Conservation (phyloP, 1,140 invertebrate species). For the Lithobius niger region DNA sequence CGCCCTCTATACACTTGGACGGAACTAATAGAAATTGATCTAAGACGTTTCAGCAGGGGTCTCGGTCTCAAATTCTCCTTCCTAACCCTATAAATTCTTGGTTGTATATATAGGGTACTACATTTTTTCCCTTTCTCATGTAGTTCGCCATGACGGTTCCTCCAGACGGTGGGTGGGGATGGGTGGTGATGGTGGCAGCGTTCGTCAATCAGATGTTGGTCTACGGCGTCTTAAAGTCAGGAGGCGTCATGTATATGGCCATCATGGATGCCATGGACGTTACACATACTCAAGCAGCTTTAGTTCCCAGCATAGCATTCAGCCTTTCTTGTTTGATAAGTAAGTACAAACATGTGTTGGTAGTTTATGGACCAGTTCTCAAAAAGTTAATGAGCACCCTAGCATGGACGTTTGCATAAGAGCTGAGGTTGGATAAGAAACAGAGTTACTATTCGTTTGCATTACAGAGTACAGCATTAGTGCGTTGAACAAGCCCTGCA, state of each 20-base stretch:
- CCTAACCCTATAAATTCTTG: too few species aligned
- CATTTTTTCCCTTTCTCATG: too few species aligned
- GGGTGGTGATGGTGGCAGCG: slow-evolving; percentile 5
- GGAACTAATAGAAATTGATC: too few species aligned
- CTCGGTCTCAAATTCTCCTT: too few species aligned
- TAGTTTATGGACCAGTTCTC: slow-evolving; percentile 7
- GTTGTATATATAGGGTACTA: too few species aligned
- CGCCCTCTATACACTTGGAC: too few species aligned
- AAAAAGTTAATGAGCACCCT: too few species aligned
- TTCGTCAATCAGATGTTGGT: not conserved
- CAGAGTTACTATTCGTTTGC: not conserved
- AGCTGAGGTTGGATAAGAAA: not conserved
- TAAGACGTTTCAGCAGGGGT: too few species aligned
- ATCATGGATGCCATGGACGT: slow-evolving; percentile 12
- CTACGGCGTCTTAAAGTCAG: slow-evolving; percentile 12
- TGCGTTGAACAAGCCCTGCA: too few species aligned
- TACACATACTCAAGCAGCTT: slow-evolving; percentile 15
- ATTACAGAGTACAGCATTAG: too few species aligned
- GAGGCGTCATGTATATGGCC: slow-evolving; percentile 15
- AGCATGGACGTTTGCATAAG: too few species aligned
- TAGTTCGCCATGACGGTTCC: not conserved
- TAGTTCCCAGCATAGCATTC: slow-evolving; percentile 10
- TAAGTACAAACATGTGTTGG: not conserved
- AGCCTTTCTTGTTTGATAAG: not conserved
- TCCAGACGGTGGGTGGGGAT: not conserved